Base-by-base conservation (phyloP, 1,140 invertebrate genomes). In the Saccostrea cuccullata region DNA sequence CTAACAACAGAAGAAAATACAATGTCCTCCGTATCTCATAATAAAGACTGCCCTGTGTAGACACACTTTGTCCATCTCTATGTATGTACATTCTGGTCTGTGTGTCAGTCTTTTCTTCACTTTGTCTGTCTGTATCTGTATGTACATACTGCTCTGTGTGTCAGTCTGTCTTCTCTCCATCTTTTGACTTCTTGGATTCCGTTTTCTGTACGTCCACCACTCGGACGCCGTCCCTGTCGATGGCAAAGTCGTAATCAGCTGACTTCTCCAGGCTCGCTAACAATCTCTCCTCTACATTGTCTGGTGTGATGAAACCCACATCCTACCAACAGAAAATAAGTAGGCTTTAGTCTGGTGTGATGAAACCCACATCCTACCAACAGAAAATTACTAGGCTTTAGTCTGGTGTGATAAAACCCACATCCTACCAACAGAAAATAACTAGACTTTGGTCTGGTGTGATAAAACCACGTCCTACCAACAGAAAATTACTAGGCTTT, bases 161-260 rank as follows among this genome's bases (percentile, higher is more conserved):
- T 64, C 15, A 64, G 58, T 64, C 58, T 64, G 58, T 64, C 58
- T 64, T 64, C 17, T 64, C 58, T 64, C n/a, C n/a, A 20, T 64
- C n/a, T 17, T n/a, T n/a, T 17, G 58, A 20, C 15, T 64, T 64
- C n/a, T 64, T n/a, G 17, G 58, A 20, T n/a, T 64, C 58, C 5
- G 15, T 64, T 17, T 64, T n/a, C 15, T 64, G 58, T 12, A 30
- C 23, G 15, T 30, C 26, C 23, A 77, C 26, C 26, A 77, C 70
- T 77, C 70, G 11, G 15, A 77, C 30, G 30, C 70, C 70, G 12
- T 77, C 70, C 26, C 30, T 77, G 15, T 77, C 70, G 26, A 77
- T 26, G 15, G 70, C 70, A 77, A 77, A 77, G 26, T 77, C 70
- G 15, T 77, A 77, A 77, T 77, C 70, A 3, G 70, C 26, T 15